Conservation (phyloP, 2,888 invertebrate species). For the Nemapogon koenigi region DNA sequence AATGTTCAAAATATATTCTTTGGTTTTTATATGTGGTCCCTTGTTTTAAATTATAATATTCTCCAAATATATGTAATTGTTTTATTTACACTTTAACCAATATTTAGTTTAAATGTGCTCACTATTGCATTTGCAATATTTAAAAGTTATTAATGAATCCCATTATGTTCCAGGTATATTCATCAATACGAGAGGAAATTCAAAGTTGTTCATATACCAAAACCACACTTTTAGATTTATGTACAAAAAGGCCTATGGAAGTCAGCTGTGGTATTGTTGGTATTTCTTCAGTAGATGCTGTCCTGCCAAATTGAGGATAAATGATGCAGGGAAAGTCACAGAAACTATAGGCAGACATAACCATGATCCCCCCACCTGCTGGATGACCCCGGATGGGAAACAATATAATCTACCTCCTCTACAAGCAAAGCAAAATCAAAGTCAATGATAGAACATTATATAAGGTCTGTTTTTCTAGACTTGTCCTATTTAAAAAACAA, state of each 20-base stretch:
- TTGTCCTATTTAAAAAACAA: too few relatives aligned
- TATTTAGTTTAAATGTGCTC: too few relatives aligned
- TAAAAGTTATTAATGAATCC: too few relatives aligned
- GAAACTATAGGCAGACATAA: conserved; percentile 54
- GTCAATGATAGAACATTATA: too few relatives aligned
- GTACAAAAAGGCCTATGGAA: conserved; percentile 60
- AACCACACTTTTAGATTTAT: conserved; percentile 59
- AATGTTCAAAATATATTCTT: too few relatives aligned
- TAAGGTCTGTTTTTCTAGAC: too few relatives aligned
- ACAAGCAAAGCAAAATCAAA: conserved; percentile 22
- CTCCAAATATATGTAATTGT: too few relatives aligned
- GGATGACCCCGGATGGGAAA: conserved; percentile 59
- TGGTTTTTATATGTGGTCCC: too few relatives aligned
- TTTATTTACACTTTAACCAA: too few relatives aligned
- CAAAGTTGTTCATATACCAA: conserved; percentile 55
- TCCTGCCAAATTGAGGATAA: conserved; percentile 51
- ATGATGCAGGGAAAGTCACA: conserved; percentile 51
- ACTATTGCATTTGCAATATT: too few relatives aligned
- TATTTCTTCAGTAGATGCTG: conserved; percentile 58
- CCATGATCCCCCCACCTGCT: conserved; percentile 55
- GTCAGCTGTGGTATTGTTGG: conserved; percentile 59
- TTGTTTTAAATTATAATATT: too few relatives aligned
- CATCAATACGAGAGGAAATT: conserved; percentile 57
- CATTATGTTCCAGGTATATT: conserved; percentile 47
- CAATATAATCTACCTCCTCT: conserved; percentile 49